Percentiles rank a stretch among this genome's conserved stretches.
Evolutionary conservation across 2,113 vertebrate species (phyloP).

Genomic region (Triplophysa tibetana): DNA sequence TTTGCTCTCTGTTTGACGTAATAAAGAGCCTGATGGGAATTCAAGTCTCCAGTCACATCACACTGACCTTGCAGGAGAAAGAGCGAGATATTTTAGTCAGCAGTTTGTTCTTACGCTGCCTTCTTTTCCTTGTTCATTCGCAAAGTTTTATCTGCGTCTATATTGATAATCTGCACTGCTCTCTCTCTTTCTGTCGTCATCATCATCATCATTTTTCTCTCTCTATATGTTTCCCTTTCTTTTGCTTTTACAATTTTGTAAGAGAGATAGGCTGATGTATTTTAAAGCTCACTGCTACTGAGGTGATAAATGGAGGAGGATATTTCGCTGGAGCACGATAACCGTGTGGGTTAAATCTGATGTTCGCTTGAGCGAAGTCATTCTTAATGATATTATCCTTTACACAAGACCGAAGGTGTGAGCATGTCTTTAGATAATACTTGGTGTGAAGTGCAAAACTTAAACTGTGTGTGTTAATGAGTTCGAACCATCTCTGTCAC

Average conservation of each 20-base stretch:
- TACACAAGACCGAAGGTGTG: background rate
- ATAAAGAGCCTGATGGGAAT: background rate
- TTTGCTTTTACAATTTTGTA: background rate
- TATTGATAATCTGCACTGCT: background rate
- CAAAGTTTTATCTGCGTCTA: background rate
- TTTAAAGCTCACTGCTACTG: no score
- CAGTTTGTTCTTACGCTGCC: constrained; percentile 42
- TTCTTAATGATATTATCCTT: background rate
- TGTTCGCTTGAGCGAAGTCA: no score
- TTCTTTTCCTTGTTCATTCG: constrained; percentile 33
- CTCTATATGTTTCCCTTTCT: background rate
- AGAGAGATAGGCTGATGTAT: no score
- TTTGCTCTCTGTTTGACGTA: background rate
- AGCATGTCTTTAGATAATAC: constrained; percentile 32
- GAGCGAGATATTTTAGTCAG: constrained; percentile 66
- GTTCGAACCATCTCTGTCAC: constrained; percentile 19
- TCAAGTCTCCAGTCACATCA: constrained; percentile 14
- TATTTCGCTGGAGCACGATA: no score
- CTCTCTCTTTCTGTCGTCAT: background rate
- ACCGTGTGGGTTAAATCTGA: no score
- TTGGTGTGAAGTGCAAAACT: constrained; percentile 16
- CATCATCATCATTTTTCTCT: no score
- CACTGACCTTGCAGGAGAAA: constrained; percentile 63
- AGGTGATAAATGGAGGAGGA: no score
- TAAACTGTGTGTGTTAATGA: constrained; percentile 7